phyloP scores from a whole-genome alignment of 1,140 invertebrate genomes.

The Drosophila rhopaloa region DNA sequence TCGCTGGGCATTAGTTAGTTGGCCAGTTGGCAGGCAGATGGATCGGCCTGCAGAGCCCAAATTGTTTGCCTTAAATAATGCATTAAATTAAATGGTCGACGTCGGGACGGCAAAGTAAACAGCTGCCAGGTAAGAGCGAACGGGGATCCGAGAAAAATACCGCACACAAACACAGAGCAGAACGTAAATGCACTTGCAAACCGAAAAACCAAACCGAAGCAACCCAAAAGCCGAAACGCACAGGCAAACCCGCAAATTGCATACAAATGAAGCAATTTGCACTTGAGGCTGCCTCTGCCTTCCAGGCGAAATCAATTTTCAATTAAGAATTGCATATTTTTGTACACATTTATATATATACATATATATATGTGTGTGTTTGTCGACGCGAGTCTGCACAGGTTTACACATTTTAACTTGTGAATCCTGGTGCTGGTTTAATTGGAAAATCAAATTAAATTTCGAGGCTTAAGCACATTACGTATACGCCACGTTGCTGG shows the following conservation, averaged over 20 bases:
- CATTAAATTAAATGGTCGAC: slow-evolving; percentile 50
- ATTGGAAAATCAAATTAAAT: slow-evolving; percentile 69
- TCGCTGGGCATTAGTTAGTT: slow-evolving; percentile 39
- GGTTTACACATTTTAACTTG: slow-evolving; percentile 42
- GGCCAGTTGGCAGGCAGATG: slow-evolving; percentile 15
- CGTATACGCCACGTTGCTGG: slow-evolving; percentile 52
- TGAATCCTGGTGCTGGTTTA: slow-evolving; percentile 33
- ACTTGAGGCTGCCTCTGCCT: slow-evolving; percentile 47
- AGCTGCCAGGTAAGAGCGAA: slow-evolving; percentile 31
- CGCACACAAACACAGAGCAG: slow-evolving; percentile 24
- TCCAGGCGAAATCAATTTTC: slow-evolving; percentile 58
- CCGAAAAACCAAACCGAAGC: slow-evolving; percentile 33
- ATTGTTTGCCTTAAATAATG: slow-evolving; percentile 52
- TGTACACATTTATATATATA: slow-evolving; percentile 20
- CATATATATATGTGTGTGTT: background rate
- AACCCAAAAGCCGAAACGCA: slow-evolving; percentile 42
- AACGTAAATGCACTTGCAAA: slow-evolving; percentile 36
- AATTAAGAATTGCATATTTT: slow-evolving; percentile 73
- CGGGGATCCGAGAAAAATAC: slow-evolving; percentile 33
- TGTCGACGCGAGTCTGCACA: slow-evolving; percentile 15
- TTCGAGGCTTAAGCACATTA: slow-evolving; percentile 63
- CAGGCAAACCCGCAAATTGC: slow-evolving; percentile 57
- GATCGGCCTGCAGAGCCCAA: slow-evolving; percentile 11
- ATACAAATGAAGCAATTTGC: slow-evolving; percentile 74
- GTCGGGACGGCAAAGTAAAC: slow-evolving; percentile 19